Evolutionary conservation across 1,140 invertebrate species (phyloP), one percentile per base, ranked within the genome.

Genomic region (Sweltsa coloradensis): DNA sequence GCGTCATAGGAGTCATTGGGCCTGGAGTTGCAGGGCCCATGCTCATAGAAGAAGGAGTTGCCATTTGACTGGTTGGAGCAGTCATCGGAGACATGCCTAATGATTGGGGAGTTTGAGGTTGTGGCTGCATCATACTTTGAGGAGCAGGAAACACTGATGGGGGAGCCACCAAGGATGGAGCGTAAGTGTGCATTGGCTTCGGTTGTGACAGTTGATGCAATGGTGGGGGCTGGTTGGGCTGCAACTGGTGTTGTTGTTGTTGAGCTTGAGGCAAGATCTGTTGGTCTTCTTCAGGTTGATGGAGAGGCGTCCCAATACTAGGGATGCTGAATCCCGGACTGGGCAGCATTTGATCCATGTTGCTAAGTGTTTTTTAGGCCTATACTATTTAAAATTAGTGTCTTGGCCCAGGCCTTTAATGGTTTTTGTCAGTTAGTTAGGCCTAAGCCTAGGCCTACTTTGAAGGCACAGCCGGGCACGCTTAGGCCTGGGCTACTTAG

Each of bases 1-100:
- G 92, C 2, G 92, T 95, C 74, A 93, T 87, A 21, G 92, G 91
- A 11, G 90, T 94, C 78, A 92, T 86, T 2, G 92, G 83, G 3
- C 72, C 75, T 47, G 79, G 85, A 16, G 81, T 85, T 2, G 80
- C 78, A 7, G 87, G 86, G 19, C 82, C 78, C 59, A 76, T 83
- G 16, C 68, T 73, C 3, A 68, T 61, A 56, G 71, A 68, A 42
- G n/a, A 65, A 70, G 23, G 67, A 64, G 2, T 65, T 60, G n/a
- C 60, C 60, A 24, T 67, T 56, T 47, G 59, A 66, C 19, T 65
- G 4, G 19, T 24, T 58, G 26, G n/a, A 53, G 21, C 31, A 25
- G 86, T 75, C 70, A 85, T 75, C 3, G 86, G 85, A 16, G 84
- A 85, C 82, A 89, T 85, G 61, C 85, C 74, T n/a, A n/a, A n/a